Conservation (phyloP, 2,888 invertebrate species). For the Blera fallax region DNA sequence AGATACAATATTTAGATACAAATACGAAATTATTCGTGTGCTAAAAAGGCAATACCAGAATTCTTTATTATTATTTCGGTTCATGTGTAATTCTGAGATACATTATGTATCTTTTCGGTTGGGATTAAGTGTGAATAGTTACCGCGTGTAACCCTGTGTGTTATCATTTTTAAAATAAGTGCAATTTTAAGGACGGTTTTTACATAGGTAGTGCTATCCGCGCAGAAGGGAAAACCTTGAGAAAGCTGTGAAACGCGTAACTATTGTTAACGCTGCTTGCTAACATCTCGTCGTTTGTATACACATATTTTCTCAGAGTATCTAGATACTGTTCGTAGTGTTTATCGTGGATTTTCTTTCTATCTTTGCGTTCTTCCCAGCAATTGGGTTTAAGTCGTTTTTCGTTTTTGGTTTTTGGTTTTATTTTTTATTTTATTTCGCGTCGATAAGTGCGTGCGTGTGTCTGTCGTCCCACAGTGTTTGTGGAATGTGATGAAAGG, state of each 20-base stretch:
- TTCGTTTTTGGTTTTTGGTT: background rate
- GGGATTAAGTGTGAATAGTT: constrained; percentile 3
- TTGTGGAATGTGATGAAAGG: constrained; percentile 31
- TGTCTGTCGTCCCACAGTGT: background rate
- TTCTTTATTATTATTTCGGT: background rate
- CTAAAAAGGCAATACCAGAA: background rate
- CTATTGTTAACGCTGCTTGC: constrained; percentile 21
- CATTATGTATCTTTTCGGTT: background rate
- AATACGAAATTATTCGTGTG: background rate
- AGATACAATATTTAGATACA: constrained; percentile 18
- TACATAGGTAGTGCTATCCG: constrained; percentile 9
- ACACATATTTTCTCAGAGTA: constrained; percentile 6
- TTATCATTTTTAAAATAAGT: constrained; percentile 26
- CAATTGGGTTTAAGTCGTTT: constrained; percentile 23
- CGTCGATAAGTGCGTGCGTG: constrained; percentile 9
- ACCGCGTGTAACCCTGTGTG: background rate
- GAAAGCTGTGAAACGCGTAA: constrained; percentile 52
- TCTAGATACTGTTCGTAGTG: constrained; percentile 2
- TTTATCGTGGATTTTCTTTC: constrained; percentile 27
- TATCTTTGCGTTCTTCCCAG: background rate
- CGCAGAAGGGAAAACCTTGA: constrained; percentile 44
- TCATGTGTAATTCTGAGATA: background rate
- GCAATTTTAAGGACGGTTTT: constrained; percentile 16
- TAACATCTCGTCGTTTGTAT: constrained; percentile 7
- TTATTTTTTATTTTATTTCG: background rate